Evolutionary conservation across 2,797 vertebrate species (phyloP), one percentile per base, ranked within the genome.

Genomic region (Psittacula echo): DNA sequence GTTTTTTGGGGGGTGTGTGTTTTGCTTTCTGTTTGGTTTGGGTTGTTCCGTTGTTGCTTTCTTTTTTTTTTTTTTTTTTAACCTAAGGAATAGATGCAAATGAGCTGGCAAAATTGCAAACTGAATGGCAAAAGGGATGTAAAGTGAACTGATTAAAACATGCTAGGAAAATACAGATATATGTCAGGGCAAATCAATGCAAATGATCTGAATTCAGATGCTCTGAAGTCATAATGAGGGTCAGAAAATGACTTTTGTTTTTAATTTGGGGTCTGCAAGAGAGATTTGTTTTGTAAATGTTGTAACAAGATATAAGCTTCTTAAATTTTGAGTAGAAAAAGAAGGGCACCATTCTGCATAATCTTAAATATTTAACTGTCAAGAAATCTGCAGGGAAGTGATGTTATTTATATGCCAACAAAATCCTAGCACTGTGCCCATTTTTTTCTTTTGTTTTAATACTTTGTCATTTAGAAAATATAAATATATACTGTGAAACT

Each of bases 31-130:
- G 56, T 34, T 34, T 34, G n/a, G 14, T 51, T 51, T 15, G 24
- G 24, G 9, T 16, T 47, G 13, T 45, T 44, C 37, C 37, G 10
- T 44, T 41, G 41, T 42, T 15, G 13, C 13, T 42, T 42, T 42
- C 7, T 42, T 17, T 53, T 19, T 53, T 19, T 53, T 45, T 45
- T 48, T 24, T 24, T 48, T 48, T 24, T 27, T 60, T 19, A 44
- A 42, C 37, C n/a, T 88, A 44, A 66, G 50, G 72, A 93, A 91
- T 34, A 75, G 39, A 53, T 24, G 24, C 30, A 67, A 82, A 84
- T 15, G 27, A 83, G 58, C 37, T 87, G 65, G 79, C 90, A 85
- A 94, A 95, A 92, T 47, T 65, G 51, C 82, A 83, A 89, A 62
- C 51, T 11, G 50, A 95, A 88, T 32, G 76, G 61, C 32, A 72